Percentiles rank a stretch among this genome's conserved stretches.
Evolutionary conservation across 1,140 invertebrate genomes (phyloP).

Genomic region (Drosophila eugracilis): DNA sequence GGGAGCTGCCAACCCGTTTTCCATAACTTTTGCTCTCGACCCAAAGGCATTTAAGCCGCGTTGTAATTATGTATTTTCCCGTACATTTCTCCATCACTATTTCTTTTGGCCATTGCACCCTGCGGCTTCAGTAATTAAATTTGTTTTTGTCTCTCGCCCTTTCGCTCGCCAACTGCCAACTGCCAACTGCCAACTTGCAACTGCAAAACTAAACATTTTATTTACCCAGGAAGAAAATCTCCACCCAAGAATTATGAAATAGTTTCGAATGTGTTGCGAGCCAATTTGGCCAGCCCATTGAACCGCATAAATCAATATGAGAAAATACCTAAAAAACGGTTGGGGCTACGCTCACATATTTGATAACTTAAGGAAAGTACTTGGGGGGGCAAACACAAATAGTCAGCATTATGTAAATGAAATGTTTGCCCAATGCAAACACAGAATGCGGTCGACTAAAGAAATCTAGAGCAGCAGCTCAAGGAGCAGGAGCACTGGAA

Average conservation of each 20-base stretch:
- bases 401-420: conserved; percentile 78
- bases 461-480: conserved; percentile 45
- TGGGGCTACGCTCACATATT: conserved; percentile 38
- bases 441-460: conserved; percentile 55
- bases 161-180: conserved; percentile 16
- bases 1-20: conserved; percentile 57
- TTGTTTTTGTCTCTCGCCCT: conserved; percentile 45
- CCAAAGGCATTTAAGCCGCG: conserved; percentile 67
- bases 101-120: conserved; percentile 33
- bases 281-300: conserved; percentile 34
- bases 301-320: conserved; percentile 66
- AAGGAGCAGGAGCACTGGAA: conserved; percentile 24
- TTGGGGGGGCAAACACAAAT: conserved; percentile 62
- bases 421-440: conserved; percentile 75
- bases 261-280: conserved; percentile 36
- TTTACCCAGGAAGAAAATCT: background rate
- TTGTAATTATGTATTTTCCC: conserved; percentile 72
- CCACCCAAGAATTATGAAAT: conserved; percentile 18
- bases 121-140: conserved; percentile 68
- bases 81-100: conserved; percentile 42
- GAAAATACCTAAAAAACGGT: conserved; percentile 21
- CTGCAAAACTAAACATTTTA: background rate
- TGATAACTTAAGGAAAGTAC: conserved; percentile 29
- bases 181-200: too few relatives aligned
- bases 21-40: conserved; percentile 68